Base-by-base conservation (phyloP, 53 echinoderm and acorn worm genomes). In the Holothuria scabra region DNA sequence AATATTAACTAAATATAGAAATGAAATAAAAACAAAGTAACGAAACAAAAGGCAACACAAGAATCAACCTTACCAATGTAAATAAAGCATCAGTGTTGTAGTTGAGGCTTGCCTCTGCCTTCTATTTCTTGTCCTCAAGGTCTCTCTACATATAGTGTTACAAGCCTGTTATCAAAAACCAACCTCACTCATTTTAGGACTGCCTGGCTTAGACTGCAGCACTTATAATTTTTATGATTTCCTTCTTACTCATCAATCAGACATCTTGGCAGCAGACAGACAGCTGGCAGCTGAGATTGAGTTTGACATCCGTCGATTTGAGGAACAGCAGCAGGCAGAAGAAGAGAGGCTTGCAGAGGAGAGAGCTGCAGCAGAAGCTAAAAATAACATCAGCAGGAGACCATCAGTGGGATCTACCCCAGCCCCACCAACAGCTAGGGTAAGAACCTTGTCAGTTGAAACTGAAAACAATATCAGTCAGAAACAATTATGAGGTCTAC, bases 211-310 rank as follows among this genome's bases (percentile, higher is more conserved):
- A n/a, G n/a, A n/a, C 62, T 61, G 28, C 7, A 2, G 8, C 11
- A 60, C 0, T 60, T 28, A n/a, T n/a, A 61, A 61, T 11, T 61
- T 9, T 61, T 6, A 18, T 25, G 21, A 61, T 61, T 61, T 61
- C 28, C 62, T 25, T 19, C 18, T 52, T 52, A 57, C 22, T 12
- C 38, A 48, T 49, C 26, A 55, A 33, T 59, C 60, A 97, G 97
- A 97, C 31, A 97, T 97, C 37, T 60, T 97, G 12, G 78, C 97
- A 0, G 97, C 97, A 14, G 97, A 97, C 68, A 85, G 91, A 3
- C 97, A 97, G 85, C 80, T 97, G 30, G 97, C 97, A 14, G 85
- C 85, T 1, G 97, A 97, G 90, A 97, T 97, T n/a, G 97, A 97
- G 85, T 97, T 94, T 90, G 97, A 97, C 79, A 85, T 97, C 67